phyloP scores from a whole-genome alignment of 2,888 invertebrate species.

The Agrochola lychnidis region DNA sequence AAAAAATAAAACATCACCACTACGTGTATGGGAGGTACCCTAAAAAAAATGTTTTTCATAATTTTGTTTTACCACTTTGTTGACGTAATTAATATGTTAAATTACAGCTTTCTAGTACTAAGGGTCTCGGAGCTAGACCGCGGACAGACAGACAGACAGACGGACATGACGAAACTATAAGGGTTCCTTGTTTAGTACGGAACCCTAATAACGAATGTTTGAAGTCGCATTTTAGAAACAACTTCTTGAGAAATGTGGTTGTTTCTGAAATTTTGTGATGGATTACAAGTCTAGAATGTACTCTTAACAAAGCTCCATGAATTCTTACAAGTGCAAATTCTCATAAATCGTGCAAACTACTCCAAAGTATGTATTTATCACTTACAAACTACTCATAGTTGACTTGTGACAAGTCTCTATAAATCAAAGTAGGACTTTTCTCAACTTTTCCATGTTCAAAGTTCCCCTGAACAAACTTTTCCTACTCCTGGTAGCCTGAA shows the following conservation, averaged over 20 bases:
- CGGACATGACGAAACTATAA: too few species aligned
- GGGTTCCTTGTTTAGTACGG: too few species aligned
- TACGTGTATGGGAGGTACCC: too few species aligned
- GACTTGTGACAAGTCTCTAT: constrained; percentile 4
- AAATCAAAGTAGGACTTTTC: constrained; percentile 29
- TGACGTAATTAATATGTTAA: too few species aligned
- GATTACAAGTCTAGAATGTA: constrained; percentile 10
- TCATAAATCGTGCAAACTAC: constrained; percentile 16
- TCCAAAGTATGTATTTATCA: constrained; percentile 37
- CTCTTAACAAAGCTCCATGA: not conserved
- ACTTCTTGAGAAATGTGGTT: not conserved
- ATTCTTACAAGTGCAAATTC: constrained; percentile 14
- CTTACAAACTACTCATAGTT: constrained; percentile 13
- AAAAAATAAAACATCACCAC: too few species aligned
- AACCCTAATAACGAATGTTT: not conserved
- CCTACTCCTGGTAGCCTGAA: constrained; percentile 59
- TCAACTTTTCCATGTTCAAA: constrained; percentile 9
- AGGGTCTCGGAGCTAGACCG: too few species aligned
- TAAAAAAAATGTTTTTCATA: too few species aligned
- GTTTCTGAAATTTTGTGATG: not conserved
- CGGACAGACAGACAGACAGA: too few species aligned
- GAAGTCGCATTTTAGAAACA: not conserved
- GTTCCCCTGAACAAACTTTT: constrained; percentile 32
- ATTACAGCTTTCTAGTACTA: too few species aligned
- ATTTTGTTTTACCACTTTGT: too few species aligned